A percentile compares a stretch with the other conserved stretches of the same genome.
These are phyloP conservation scores for Arrhamphus sclerolepis DNA, from an alignment of 2,797 vertebrate species.

Conservation along the genomic window DNA sequence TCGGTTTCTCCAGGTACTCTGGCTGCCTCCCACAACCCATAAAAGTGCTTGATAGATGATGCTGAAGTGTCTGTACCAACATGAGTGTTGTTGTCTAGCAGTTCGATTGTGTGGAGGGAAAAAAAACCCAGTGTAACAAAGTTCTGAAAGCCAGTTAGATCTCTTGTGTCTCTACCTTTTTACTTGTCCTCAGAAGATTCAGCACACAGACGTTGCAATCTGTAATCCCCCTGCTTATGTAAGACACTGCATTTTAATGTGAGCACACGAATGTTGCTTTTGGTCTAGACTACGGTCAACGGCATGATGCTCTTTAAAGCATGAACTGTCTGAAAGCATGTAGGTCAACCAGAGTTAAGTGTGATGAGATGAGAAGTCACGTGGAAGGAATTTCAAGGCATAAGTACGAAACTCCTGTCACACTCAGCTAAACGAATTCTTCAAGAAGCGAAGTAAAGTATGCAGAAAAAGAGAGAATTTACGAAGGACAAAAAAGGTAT, in stretches of 20 bases:
- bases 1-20: too few species aligned
- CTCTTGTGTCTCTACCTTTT: slow-evolving; percentile 7
- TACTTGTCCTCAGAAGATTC: slow-evolving; percentile 13
- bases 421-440: slow-evolving; percentile 1
- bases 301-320: slow-evolving; percentile 43
- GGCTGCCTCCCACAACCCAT: too few species aligned
- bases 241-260: slow-evolving; percentile 47
- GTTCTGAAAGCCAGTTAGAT: not conserved
- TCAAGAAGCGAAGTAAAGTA: not conserved
- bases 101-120: too few species aligned
- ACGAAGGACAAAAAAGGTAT: not conserved
- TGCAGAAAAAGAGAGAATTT: not conserved
- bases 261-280: slow-evolving; percentile 28
- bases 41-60: too few species aligned
- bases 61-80: too few species aligned
- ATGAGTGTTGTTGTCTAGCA: too few species aligned
- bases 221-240: slow-evolving; percentile 39
- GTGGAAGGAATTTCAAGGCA: slow-evolving; percentile 30
- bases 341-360: slow-evolving; percentile 32
- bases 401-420: not conserved
- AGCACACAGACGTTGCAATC: slow-evolving; percentile 5
- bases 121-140: too few species aligned
- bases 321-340: slow-evolving; percentile 48
- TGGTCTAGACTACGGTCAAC: slow-evolving; percentile 57
- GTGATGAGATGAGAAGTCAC: slow-evolving; percentile 34